These are phyloP conservation scores for Neopelma chrysocephalum DNA, from an alignment of 2,797 vertebrate genomes.

Conservation along the genomic window DNA sequence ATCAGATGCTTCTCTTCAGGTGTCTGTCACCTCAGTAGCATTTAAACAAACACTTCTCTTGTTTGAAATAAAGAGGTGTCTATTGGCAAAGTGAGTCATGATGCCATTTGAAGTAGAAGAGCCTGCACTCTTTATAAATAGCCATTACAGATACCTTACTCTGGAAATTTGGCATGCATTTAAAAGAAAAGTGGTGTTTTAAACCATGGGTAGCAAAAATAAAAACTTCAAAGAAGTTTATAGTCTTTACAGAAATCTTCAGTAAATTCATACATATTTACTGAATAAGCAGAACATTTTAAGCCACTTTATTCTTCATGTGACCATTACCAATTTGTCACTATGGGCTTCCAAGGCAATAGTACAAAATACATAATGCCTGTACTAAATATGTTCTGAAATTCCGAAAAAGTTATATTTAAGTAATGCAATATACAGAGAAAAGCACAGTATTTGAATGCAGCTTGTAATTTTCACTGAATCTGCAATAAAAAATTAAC, in stretches of 20 bases:
- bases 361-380: constrained; percentile 23
- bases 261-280: neutral
- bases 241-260: neutral
- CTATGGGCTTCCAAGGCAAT: constrained; percentile 4
- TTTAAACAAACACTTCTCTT: neutral
- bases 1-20: neutral
- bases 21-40: neutral
- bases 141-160: neutral
- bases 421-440: neutral
- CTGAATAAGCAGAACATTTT: constrained; percentile 35
- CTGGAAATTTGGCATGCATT: neutral
- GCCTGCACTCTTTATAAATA: neutral
- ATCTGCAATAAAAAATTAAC: neutral
- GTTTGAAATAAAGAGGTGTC: neutral
- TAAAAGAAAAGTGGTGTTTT: neutral
- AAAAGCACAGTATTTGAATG: constrained; percentile 45
- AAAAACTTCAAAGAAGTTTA: neutral
- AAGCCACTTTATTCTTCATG: constrained; percentile 1
- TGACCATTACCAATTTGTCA: neutral
- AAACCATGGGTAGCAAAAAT: neutral
- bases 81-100: neutral
- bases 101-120: neutral
- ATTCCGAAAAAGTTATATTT: neutral
- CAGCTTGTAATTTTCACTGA: constrained; percentile 31
- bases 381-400: neutral